Conservation (phyloP, 2,113 vertebrate genomes). For the Ahaetulla prasina region DNA sequence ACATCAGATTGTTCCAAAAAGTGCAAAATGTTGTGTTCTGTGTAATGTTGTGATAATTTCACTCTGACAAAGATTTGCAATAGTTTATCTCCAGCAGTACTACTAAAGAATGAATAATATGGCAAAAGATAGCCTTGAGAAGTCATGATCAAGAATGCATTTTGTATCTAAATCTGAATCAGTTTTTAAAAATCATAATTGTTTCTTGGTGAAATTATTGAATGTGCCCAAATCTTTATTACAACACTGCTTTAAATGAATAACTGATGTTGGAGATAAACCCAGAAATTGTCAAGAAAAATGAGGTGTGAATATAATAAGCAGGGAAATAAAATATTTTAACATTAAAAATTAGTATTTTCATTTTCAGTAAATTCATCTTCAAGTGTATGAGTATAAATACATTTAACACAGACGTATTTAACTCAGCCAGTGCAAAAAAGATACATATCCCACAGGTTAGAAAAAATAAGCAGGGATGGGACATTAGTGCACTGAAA, state of each 20-base stretch:
- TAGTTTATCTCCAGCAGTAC: background rate
- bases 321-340: conserved; percentile 44
- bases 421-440: conserved; percentile 69
- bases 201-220: background rate
- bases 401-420: conserved; percentile 61
- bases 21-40: background rate
- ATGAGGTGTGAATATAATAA: conserved; percentile 46
- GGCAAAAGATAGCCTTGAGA: conserved; percentile 17
- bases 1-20: background rate
- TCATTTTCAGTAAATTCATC: conserved; percentile 50
- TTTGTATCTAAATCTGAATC: conserved; percentile 4
- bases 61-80: background rate
- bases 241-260: conserved; percentile 14
- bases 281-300: conserved; percentile 33
- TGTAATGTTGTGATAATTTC: background rate
- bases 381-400: conserved; percentile 63
- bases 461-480: conserved; percentile 32
- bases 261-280: background rate
- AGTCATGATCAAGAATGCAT: conserved; percentile 5
- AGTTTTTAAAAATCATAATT: conserved; percentile 5
- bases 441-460: conserved; percentile 65
- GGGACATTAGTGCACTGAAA: conserved; percentile 32
- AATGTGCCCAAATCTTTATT: background rate
- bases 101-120: conserved; percentile 22
- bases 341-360: conserved; percentile 43